Conservation (phyloP, 2,113 vertebrate species). For the human region GRCh38 chr1:184735501-184736000, state of each 20-base stretch:
- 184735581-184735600: constrained; percentile 48
- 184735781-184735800: not conserved
- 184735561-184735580: not conserved
- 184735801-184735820: not conserved
- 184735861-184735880: not conserved
- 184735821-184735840: not conserved
- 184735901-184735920: not conserved
- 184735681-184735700: not conserved
- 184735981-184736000: not conserved
- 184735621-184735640: not conserved
- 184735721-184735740: not conserved
- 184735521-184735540: not conserved
- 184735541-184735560: not conserved
- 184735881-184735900: not conserved
- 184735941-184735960: not conserved
- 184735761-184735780: not conserved
- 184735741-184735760: not conserved
- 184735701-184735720: not conserved
- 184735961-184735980: not conserved
- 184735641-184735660: constrained; percentile 20
- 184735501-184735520: not conserved
- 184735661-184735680: not conserved
- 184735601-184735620: not conserved
- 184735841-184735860: not conserved
- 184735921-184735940: not conserved